phyloP scores from a whole-genome alignment of 2,113 vertebrate species.

The Haemorhous mexicanus region DNA sequence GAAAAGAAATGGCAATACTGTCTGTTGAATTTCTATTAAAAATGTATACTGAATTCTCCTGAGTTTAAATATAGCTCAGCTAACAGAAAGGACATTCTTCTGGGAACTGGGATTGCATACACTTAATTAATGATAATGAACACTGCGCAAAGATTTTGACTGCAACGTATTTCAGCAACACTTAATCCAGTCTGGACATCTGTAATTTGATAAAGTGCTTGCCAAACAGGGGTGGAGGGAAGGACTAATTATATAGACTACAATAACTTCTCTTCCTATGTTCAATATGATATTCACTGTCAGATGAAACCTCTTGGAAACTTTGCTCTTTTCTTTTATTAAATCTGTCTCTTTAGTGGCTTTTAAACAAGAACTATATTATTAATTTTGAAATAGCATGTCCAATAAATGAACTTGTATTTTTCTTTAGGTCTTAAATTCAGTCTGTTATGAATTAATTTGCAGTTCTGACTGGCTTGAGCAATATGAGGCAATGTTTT shows the following conservation, averaged over 20 bases:
- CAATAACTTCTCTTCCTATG: background rate
- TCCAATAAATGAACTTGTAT: background rate
- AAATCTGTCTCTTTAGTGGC: background rate
- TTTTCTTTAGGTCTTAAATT: background rate
- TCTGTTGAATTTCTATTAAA: conserved; percentile 23
- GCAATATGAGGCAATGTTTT: background rate
- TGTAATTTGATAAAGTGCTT: conserved; percentile 5
- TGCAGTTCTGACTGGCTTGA: background rate
- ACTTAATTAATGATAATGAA: conserved; percentile 39
- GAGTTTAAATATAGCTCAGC: conserved; percentile 10
- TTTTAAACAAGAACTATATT: background rate
- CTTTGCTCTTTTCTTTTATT: background rate
- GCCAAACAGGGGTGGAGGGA: background rate
- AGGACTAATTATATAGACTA: background rate
- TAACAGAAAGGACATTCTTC: background rate
- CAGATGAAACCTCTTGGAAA: background rate
- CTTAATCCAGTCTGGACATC: background rate
- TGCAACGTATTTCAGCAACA: conserved; percentile 4
- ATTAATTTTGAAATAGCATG: background rate
- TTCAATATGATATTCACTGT: background rate
- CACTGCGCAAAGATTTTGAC: background rate
- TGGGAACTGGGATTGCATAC: background rate
- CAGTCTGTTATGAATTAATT: background rate
- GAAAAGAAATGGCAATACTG: background rate
- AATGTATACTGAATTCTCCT: background rate